Percentiles rank a stretch among this genome's conserved stretches.
Conservation (phyloP, 2,888 invertebrate species). For the Disparrhopalites patrizii region DNA sequence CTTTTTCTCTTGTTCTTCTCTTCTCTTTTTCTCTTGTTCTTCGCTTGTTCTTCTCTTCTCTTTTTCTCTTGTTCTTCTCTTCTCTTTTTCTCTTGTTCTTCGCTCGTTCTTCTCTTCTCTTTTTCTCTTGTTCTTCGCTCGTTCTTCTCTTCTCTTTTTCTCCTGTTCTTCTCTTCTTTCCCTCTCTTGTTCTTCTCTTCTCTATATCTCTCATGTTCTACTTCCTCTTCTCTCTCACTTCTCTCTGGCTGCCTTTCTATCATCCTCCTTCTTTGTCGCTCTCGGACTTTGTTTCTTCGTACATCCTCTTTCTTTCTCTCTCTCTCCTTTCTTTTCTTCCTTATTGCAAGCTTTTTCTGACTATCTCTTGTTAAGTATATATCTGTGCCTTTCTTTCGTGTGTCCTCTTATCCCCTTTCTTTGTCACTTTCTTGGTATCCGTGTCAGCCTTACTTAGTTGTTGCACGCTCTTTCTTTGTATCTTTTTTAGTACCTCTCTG, state of each 20-base stretch:
- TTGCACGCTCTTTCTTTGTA: too few species aligned
- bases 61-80: background rate
- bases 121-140: background rate
- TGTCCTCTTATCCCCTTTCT: too few species aligned
- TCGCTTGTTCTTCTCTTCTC: too few species aligned
- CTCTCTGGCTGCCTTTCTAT: background rate
- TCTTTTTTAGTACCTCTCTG: too few species aligned
- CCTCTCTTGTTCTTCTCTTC: background rate
- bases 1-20: background rate
- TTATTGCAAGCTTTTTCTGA: too few species aligned
- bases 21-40: too few species aligned
- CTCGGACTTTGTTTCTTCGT: background rate
- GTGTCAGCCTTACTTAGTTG: too few species aligned
- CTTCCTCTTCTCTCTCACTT: background rate
- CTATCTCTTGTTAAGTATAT: too few species aligned
- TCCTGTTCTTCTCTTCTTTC: background rate
- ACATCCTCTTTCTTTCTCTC: background rate
- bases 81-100: background rate
- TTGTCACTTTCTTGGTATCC: too few species aligned
- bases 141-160: background rate
- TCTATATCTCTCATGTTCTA: too few species aligned
- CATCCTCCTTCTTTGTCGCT: background rate
- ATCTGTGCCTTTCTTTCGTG: too few species aligned
- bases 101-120: background rate
- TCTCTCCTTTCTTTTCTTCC: too few species aligned